phyloP scores from a whole-genome alignment of 2,113 vertebrate species.

The Hemicordylus capensis region DNA sequence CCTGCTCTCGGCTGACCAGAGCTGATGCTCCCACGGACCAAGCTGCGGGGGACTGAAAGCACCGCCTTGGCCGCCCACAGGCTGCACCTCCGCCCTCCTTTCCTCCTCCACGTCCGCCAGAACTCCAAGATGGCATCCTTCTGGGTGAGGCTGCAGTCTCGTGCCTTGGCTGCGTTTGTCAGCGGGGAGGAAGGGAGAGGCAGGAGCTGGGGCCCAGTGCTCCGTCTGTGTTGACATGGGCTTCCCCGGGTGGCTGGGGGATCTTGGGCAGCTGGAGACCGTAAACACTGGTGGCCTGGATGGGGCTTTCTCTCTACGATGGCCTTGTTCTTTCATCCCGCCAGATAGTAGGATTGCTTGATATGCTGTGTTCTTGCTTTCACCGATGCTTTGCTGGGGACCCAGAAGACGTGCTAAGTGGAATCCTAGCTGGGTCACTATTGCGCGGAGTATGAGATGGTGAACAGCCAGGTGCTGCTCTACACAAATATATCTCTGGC shows the following conservation, averaged over 20 bases:
- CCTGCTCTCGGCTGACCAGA: background rate
- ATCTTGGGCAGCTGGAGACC: background rate
- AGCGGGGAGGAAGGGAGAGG: fast-evolving
- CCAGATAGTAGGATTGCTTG: background rate
- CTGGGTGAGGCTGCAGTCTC: constrained; percentile 17
- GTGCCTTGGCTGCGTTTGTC: background rate
- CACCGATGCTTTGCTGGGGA: background rate
- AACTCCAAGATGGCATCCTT: background rate
- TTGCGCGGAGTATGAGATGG: background rate
- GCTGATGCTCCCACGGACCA: fast-evolving
- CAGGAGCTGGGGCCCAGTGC: background rate
- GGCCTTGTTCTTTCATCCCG: no score
- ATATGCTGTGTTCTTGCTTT: background rate
- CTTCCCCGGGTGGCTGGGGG: background rate
- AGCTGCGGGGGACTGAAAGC: fast-evolving
- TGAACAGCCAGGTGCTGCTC: background rate
- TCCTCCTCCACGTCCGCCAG: fast-evolving
- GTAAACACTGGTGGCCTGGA: background rate
- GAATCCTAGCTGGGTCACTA: background rate
- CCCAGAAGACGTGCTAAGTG: background rate
- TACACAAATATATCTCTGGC: background rate
- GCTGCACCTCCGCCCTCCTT: background rate
- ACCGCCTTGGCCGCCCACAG: background rate
- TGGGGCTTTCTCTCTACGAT: no score
- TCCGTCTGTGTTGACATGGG: background rate